phyloP scores from a whole-genome alignment of 2,113 vertebrate species.

The Choloepus hoffmanni region DNA sequence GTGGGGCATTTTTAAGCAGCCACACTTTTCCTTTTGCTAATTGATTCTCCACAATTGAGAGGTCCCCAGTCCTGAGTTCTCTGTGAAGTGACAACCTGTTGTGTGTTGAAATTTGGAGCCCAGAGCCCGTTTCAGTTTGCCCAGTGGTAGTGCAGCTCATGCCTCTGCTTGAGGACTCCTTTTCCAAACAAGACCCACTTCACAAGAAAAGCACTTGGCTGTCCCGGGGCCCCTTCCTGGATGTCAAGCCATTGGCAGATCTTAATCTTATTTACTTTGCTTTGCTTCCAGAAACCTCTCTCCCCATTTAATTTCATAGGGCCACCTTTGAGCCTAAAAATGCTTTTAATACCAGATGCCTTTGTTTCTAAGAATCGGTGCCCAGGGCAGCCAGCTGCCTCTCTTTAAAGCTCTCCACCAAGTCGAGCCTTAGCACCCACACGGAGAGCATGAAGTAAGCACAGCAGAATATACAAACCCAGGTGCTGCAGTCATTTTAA shows the following conservation, averaged over 20 bases:
- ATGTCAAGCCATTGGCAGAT: not conserved
- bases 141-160: not conserved
- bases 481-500: fast-evolving
- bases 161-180: not conserved
- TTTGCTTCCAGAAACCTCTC: not conserved
- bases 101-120: fast-evolving
- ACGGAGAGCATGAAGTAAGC: fast-evolving
- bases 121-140: not conserved
- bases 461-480: not conserved
- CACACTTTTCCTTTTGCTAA: not conserved
- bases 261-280: not conserved
- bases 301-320: not conserved
- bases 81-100: not conserved
- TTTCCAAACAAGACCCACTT: not conserved
- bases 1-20: not conserved
- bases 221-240: not conserved
- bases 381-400: not conserved
- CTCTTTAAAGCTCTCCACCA: not conserved
- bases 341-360: not conserved
- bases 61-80: not conserved
- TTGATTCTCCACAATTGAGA: not conserved
- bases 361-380: not conserved
- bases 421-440: not conserved
- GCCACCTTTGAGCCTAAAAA: not conserved
- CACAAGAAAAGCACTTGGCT: not conserved